Base-by-base conservation (phyloP, 2,888 invertebrate genomes). In the Quadroppia sp. region DNA sequence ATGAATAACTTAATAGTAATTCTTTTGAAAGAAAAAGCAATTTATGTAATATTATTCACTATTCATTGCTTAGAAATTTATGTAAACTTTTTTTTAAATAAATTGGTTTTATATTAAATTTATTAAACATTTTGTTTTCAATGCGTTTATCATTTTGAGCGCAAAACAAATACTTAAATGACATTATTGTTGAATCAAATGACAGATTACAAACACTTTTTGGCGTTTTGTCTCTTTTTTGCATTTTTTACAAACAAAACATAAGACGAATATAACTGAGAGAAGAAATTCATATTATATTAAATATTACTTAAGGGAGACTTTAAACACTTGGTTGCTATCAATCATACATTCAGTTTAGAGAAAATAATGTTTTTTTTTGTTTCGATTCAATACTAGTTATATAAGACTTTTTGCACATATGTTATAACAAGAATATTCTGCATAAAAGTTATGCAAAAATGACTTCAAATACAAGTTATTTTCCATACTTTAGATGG, bases 291-390 rank as follows among this genome's bases (percentile, higher is more conserved):
- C 28, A 69, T 32, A 32, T 59, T 32, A 45, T 69, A 45, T 69
- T 69, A 69, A 40, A 69, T 42, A 69, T 69, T 45, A 64, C 64
- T n/a, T 64, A 32, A 23, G 64, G 42, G 40, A 69, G 69, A 20
- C 40, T 36, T 17, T 42, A 42, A 69, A 42, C 15, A 45, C 36
- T 45, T 25, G 13, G 42, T 25, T 45, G 25, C 45, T 69, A 69
- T 69, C 69, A 69, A 69, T 69, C 69, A 69, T 45, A 69, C 13
- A 4, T 45, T 45, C 69, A 69, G 45, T 69, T 69, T 69, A 28
- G 17, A 64, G 40, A 28, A 45, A 40, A 42, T 45, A 69, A 69
- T 28, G 1, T 23, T 69, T 69, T 45, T 20, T 69, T 69, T 1
- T 23, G 56, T 45, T 23, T 40, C 36, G 25, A 36, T 25, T 69